Conservation (phyloP, 2,888 invertebrate genomes). For the Eueremaeus valkanovi region DNA sequence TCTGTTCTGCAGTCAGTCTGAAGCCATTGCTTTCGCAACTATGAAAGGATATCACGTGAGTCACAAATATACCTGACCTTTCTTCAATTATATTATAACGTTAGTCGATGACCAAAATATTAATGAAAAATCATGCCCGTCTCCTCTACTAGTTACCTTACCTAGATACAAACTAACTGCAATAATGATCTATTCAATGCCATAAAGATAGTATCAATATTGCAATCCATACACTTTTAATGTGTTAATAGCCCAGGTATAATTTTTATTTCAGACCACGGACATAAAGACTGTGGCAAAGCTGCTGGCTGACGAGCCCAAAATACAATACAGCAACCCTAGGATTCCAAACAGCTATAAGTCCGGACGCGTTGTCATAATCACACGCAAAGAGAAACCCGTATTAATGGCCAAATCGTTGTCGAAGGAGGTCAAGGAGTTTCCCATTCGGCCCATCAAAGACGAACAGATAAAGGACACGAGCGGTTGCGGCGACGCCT, state of each 20-base stretch:
- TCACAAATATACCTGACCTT: background rate
- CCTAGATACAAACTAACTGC: too few relatives aligned
- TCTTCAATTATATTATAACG: background rate
- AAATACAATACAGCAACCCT: background rate
- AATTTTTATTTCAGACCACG: slow-evolving; percentile 57
- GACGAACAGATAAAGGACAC: slow-evolving; percentile 76
- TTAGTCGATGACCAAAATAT: background rate
- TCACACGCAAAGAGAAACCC: slow-evolving; percentile 83
- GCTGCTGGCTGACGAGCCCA: slow-evolving; percentile 25
- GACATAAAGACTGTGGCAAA: slow-evolving; percentile 57
- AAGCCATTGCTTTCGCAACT: slow-evolving; percentile 62
- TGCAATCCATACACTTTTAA: too few relatives aligned
- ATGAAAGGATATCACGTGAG: slow-evolving; percentile 65
- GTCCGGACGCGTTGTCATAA: slow-evolving; percentile 68
- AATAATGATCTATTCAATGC: too few relatives aligned
- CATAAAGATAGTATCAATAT: background rate
- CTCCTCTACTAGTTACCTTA: too few relatives aligned
- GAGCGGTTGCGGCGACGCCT: slow-evolving; percentile 98
- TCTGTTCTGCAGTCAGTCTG: slow-evolving; percentile 67
- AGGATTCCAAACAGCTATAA: slow-evolving; percentile 59
- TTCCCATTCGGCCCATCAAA: slow-evolving; percentile 64
- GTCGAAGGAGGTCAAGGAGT: slow-evolving; percentile 66
- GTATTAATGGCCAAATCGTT: slow-evolving; percentile 67
- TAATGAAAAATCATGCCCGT: too few relatives aligned
- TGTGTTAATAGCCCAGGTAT: too few relatives aligned